These are phyloP conservation scores for Strigops habroptila DNA, from an alignment of 2,113 vertebrate species.

Conservation along the genomic window DNA sequence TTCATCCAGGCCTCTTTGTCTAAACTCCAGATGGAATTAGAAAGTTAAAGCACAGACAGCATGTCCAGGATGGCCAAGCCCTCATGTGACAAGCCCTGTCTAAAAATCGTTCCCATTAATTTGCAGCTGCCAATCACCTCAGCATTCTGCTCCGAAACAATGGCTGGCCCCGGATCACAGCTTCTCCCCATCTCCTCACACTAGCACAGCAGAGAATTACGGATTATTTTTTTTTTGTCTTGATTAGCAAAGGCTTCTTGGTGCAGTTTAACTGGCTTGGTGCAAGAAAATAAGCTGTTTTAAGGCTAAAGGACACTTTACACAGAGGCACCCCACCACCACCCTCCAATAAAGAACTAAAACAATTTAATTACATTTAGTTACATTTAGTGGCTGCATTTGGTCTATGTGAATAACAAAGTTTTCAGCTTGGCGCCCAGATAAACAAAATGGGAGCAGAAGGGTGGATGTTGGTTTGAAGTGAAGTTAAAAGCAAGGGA, in stretches of 20 bases:
- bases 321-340: not conserved
- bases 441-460: not conserved
- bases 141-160: conserved; percentile 35
- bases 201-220: conserved; percentile 9
- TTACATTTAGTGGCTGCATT: not conserved
- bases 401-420: not conserved
- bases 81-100: conserved; percentile 43
- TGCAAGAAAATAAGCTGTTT: not conserved
- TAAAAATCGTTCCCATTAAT: conserved; percentile 54
- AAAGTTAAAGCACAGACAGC: conserved; percentile 55
- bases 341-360: not conserved
- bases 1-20: conserved; percentile 50
- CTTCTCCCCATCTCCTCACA: not conserved
- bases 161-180: conserved; percentile 16
- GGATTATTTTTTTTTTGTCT: not conserved
- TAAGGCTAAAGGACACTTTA: not conserved
- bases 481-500: conserved; percentile 12
- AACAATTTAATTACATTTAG: not conserved
- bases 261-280: not conserved
- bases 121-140: conserved; percentile 59
- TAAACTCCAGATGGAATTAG: conserved; percentile 56
- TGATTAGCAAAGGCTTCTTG: conserved; percentile 31
- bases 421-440: not conserved
- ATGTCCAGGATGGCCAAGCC: not conserved
- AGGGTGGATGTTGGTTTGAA: conserved; percentile 11